Percentiles rank a stretch among this genome's conserved stretches.
Conservation (phyloP, 2,888 invertebrate species). For the Oscheius myriophilus region DNA sequence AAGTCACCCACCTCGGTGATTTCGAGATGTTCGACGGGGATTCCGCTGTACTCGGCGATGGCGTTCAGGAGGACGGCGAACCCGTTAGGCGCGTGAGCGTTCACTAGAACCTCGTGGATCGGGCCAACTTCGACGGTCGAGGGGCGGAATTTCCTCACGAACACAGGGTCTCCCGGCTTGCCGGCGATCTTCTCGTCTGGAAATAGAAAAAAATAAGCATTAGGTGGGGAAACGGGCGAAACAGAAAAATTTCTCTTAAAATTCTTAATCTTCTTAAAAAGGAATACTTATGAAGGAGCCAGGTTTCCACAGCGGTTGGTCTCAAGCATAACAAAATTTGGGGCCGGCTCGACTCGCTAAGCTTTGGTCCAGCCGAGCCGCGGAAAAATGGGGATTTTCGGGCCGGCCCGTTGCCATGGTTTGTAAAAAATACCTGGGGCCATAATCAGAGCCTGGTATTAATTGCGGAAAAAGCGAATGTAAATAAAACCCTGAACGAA, state of each 20-base stretch:
- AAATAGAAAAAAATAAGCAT: constrained; percentile 9
- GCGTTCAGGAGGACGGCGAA: constrained; percentile 32
- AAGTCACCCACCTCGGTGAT: constrained; percentile 36
- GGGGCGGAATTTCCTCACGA: constrained; percentile 48
- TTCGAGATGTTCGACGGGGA: constrained; percentile 45
- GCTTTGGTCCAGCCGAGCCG: too few species aligned
- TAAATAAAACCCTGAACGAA: too few species aligned
- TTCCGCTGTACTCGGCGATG: constrained; percentile 33
- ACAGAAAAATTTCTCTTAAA: neutral
- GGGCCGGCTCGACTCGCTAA: too few species aligned
- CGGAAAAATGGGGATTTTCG: too few species aligned
- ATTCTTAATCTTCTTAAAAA: too few species aligned
- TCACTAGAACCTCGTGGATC: constrained; percentile 38
- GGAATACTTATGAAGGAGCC: too few species aligned
- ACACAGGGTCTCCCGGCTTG: constrained; percentile 41
- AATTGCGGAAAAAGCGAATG: too few species aligned
- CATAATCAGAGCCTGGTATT: too few species aligned
- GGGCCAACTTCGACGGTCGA: constrained; percentile 38
- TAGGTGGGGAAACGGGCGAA: neutral
- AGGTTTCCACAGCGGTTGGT: too few species aligned
- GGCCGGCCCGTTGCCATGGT: too few species aligned
- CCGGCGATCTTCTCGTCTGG: constrained; percentile 26
- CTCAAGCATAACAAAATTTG: too few species aligned
- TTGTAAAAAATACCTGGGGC: too few species aligned
- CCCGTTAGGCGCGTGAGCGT: constrained; percentile 26